Evolutionary conservation across 2,797 vertebrate species (phyloP), one percentile per base, ranked within the genome.

Genomic region (Limnodromus scolopaceus): DNA sequence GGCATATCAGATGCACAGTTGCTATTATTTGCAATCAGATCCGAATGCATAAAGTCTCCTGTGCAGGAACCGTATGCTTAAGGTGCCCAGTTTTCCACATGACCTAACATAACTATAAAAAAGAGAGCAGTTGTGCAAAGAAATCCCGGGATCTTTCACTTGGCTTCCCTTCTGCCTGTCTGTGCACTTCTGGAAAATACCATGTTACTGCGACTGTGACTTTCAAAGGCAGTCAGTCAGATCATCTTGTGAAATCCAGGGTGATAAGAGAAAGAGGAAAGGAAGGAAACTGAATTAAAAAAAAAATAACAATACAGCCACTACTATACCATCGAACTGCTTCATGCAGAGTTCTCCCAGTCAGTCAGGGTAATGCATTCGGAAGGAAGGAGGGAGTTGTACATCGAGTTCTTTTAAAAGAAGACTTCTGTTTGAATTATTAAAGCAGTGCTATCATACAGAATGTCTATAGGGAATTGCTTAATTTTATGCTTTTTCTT

Each of bases 351-450:
- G 69, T 39, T 88, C 60, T 80, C 79, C 71, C 84, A 83, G 65
- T 86, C n/a, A 65, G 61, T 60, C 27, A 76, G 87, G 36, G 39
- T 77, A 89, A 89, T 39, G 75, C 64, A 70, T 91, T 91, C 4
- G 2, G 77, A 94, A 96, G 41, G 87, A 69, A 95, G 64, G n/a
- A 93, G 48, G 57, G 90, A 68, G 39, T 61, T 2, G 4, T 78
- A 85, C 60, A 68, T n/a, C 12, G 63, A 90, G 49, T 60, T 96
- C 53, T 86, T 84, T 46, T 24, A 18, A 60, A 57, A 84, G 46
- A 66, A 69, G 85, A 65, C 34, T 89, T 90, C 28, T 46, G 61
- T 58, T 97, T 97, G 97, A 97, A 96, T 98, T 96, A 98, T 97
- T 98, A 95, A 98, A 92, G 46, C 68, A 39, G 9, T 70, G 38